Conservation (phyloP, 2,888 invertebrate species). For the Eupithecia subfuscata region DNA sequence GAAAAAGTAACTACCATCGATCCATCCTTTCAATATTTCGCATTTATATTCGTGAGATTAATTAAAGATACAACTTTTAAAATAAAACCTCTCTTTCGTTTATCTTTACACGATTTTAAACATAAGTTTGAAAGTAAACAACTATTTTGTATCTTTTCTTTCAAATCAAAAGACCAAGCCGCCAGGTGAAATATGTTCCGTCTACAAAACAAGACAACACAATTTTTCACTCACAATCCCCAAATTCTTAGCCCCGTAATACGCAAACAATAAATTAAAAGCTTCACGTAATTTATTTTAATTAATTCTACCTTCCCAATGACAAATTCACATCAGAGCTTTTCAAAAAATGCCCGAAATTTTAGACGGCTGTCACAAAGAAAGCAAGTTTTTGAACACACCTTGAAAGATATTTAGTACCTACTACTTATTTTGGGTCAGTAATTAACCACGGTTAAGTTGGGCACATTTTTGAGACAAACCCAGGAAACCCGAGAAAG, state of each 20-base stretch:
- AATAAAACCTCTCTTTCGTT: background rate
- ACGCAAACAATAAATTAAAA: conserved; percentile 39
- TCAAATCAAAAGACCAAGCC: conserved; percentile 11
- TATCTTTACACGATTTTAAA: background rate
- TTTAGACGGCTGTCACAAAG: conserved; percentile 2
- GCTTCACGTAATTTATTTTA: conserved; percentile 40
- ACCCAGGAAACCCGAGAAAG: no score
- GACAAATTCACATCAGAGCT: conserved; percentile 42
- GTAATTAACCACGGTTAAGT: background rate
- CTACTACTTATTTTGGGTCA: background rate
- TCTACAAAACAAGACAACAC: conserved; percentile 25
- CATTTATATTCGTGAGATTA: no score
- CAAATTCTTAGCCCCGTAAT: conserved; percentile 30
- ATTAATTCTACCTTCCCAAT: conserved; percentile 41
- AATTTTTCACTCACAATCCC: conserved; percentile 31
- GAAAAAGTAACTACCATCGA: no score
- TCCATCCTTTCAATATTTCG: no score
- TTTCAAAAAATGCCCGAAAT: conserved; percentile 40
- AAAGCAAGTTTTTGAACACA: background rate
- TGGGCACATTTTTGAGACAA: no score
- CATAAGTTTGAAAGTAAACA: background rate
- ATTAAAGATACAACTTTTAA: background rate
- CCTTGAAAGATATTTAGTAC: background rate
- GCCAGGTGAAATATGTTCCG: conserved; percentile 23
- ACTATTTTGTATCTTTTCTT: background rate